A percentile compares a stretch with the other conserved stretches of the same genome.
phyloP scores from a whole-genome alignment of 2,797 vertebrate species.

The Uromys caudimaculatus region DNA sequence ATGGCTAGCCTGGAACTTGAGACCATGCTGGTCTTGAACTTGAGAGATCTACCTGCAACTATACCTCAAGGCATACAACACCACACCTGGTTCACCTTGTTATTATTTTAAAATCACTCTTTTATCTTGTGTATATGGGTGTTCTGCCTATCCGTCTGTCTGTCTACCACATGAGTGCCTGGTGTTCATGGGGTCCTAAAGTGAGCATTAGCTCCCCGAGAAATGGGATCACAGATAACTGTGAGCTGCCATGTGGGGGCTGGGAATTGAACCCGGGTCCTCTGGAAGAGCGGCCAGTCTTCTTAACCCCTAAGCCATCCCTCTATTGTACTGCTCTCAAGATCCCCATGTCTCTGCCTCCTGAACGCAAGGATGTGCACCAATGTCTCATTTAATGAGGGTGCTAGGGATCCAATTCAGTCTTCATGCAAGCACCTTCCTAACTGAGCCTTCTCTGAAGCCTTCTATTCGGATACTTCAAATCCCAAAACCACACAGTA shows the following conservation, averaged over 20 bases:
- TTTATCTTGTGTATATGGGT: not conserved
- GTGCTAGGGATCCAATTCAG: not conserved
- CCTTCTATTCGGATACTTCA: not conserved
- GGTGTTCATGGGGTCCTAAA: not conserved
- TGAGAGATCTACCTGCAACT: not conserved
- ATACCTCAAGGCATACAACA: not conserved
- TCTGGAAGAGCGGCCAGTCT: not conserved
- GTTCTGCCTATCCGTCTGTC: not conserved
- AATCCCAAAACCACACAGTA: not conserved
- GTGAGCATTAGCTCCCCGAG: not conserved
- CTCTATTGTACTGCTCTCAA: not conserved
- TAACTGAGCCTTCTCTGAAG: not conserved
- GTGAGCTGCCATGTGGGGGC: too few relatives aligned
- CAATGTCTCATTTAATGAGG: not conserved
- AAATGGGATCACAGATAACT: not conserved
- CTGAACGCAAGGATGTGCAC: not conserved
- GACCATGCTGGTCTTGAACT: not conserved
- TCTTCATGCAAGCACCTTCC: too few relatives aligned
- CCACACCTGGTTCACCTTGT: not conserved
- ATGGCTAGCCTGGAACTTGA: not conserved
- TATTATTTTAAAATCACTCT: not conserved
- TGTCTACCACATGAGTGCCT: not conserved
- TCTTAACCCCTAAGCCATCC: not conserved
- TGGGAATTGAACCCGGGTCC: not conserved
- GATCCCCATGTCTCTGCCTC: not conserved